Percentiles rank a stretch among this genome's conserved stretches.
Conservation (phyloP, 2,888 invertebrate genomes). For the Phasia obesa region DNA sequence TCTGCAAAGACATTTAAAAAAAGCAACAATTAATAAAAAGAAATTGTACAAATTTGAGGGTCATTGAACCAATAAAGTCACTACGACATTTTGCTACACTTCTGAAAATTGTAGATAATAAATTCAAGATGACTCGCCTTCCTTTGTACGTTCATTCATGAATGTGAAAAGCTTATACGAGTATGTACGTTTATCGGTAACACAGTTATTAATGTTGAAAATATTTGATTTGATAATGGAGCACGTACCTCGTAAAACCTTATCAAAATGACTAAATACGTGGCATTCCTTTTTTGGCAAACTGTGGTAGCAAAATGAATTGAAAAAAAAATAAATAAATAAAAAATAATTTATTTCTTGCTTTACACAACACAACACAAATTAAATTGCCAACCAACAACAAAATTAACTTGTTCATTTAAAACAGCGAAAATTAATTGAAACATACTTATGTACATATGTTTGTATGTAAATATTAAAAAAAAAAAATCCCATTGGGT, state of each 20-base stretch:
- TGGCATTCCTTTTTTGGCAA: constrained; percentile 62
- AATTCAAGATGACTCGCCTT: neutral
- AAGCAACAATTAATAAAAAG: neutral
- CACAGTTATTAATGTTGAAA: neutral
- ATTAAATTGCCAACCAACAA: constrained; percentile 36
- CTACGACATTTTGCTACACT: neutral
- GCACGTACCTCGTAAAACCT: constrained; percentile 32
- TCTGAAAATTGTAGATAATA: constrained; percentile 3
- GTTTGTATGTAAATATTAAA: neutral
- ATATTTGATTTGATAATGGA: neutral
- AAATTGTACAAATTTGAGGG: constrained; percentile 12
- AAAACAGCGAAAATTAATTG: neutral
- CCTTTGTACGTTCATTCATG: neutral
- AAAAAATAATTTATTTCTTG: constrained; percentile 34
- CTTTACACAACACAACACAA: neutral
- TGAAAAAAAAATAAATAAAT: too few species aligned
- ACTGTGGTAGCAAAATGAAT: constrained; percentile 41
- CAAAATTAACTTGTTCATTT: neutral
- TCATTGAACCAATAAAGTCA: constrained; percentile 32
- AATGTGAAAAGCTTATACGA: neutral
- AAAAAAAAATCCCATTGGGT: constrained; percentile 42
- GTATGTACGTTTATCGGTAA: neutral
- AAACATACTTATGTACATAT: neutral
- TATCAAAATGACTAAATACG: constrained; percentile 47
- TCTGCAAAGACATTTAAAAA: constrained; percentile 75